These are phyloP conservation scores for Alethe diademata DNA, from an alignment of 2,113 vertebrate species.

Conservation along the genomic window DNA sequence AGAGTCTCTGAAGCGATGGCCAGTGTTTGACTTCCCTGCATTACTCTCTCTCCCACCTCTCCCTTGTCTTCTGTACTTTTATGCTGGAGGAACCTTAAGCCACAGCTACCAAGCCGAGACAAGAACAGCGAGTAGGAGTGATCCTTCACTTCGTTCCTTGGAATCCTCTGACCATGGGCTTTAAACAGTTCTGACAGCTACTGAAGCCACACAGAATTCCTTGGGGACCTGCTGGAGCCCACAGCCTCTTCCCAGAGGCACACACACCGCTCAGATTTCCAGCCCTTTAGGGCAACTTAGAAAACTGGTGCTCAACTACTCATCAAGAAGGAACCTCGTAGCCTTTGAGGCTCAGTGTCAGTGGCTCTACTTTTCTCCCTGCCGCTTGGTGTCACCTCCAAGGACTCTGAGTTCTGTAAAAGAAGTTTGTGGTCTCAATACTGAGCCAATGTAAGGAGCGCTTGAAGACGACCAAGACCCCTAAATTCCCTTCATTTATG, in stretches of 20 bases:
- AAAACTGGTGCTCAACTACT: background rate
- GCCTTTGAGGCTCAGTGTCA: no score
- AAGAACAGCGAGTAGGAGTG: background rate
- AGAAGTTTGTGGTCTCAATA: background rate
- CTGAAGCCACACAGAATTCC: background rate
- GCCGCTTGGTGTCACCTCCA: background rate
- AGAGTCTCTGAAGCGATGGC: background rate
- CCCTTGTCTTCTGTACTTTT: background rate
- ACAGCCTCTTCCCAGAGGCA: background rate
- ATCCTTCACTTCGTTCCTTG: background rate
- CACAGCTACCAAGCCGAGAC: background rate
- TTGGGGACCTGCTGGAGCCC: background rate
- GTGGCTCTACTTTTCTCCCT: no score
- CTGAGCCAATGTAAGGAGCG: rapidly evolving
- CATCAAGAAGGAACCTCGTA: background rate
- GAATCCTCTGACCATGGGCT: background rate
- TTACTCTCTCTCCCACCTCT: no score
- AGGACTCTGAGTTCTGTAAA: background rate
- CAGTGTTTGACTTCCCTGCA: background rate
- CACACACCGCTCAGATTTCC: background rate
- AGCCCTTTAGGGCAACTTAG: background rate
- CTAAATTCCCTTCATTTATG: no score
- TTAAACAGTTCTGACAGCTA: background rate
- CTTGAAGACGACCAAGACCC: background rate
- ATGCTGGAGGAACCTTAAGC: background rate